Evolutionary conservation across 2,113 vertebrate species (phyloP).

Genomic region (Sula dactylatra): DNA sequence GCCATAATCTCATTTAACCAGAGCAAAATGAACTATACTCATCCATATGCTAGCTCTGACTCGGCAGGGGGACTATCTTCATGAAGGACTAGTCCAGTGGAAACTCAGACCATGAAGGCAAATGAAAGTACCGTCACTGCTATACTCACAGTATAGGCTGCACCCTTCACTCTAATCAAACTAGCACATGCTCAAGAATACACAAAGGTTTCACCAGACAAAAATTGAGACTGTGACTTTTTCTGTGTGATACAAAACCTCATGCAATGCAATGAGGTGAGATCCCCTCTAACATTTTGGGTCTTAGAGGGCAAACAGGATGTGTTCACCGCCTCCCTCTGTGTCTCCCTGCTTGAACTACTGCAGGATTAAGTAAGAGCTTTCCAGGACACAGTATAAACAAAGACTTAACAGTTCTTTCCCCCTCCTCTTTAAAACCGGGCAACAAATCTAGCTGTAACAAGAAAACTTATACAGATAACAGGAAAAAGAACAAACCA

Average conservation of each 20-base stretch:
- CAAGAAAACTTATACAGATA: not conserved
- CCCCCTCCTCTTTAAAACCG: not conserved
- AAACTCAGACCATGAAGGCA: not conserved
- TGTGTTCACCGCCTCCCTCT: rapidly evolving
- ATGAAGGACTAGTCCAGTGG: not conserved
- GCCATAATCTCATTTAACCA: conserved; percentile 7
- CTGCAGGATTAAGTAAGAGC: not conserved
- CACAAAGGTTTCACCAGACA: not conserved
- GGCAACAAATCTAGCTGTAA: not conserved
- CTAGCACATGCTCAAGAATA: not conserved
- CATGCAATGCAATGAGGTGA: not conserved
- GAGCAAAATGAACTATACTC: not conserved
- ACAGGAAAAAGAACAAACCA: not conserved
- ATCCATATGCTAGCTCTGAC: not conserved
- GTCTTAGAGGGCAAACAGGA: not conserved
- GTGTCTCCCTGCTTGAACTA: not conserved
- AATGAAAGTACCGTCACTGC: not conserved
- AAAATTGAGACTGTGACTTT: not conserved
- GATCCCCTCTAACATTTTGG: not conserved
- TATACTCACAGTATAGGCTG: not conserved
- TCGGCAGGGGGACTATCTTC: not conserved
- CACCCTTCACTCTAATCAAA: not conserved
- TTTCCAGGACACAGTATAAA: not conserved
- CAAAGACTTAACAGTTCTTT: not conserved
- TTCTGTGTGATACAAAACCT: not conserved